Evolutionary conservation across 2,113 vertebrate species (phyloP), one percentile per base, ranked within the genome.

Genomic region (Myrmecobius fasciatus): DNA sequence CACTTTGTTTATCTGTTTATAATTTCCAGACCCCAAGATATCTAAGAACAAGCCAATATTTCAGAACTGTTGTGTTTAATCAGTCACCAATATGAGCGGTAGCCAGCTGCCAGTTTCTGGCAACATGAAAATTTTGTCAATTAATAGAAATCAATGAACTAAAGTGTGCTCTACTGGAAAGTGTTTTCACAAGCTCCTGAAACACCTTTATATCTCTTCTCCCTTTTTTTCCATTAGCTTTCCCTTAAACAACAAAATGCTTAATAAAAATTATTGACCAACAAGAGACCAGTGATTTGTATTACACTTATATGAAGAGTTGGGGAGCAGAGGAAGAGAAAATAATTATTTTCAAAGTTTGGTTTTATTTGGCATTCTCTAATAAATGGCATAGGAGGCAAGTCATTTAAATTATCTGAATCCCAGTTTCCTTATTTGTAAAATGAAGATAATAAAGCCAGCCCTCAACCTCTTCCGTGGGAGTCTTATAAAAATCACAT

Each of bases 1-100:
- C 90, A 47, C 94, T 98, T 98, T 97, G 36, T 83, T 95, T 89
- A 97, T 89, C 46, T 94, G 91, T 95, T 98, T 95, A 96, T 93
- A 51, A 89, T 95, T 97, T 97, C 96, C 91, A 97, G 95, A 94
- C 95, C 89, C 92, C 93, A 88, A 95, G 90, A 11, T 94, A 90
- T 92, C 89, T 48, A 95, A 24, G 94, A 97, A 95, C 12, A 97
- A 54, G 83, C 46, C 95, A 95, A 95, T 8, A 94, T 93, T 93
- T 89, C 92, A 97, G 94, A 95, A 93, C 53, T 54, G 46, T 60
- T 92, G 0, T 92, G 52, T 96, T 90, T 95, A 96, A 92, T 97
- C 95, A 96, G 96, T 95, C 96, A 97, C 95, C 94, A 97, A 67
- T 43, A 89, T 6, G 36, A 75, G 67, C 17, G 12, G 67, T 75